These are phyloP conservation scores for Reticulitermes lucifugus DNA, from an alignment of 2,888 invertebrate genomes.

Conservation along the genomic window DNA sequence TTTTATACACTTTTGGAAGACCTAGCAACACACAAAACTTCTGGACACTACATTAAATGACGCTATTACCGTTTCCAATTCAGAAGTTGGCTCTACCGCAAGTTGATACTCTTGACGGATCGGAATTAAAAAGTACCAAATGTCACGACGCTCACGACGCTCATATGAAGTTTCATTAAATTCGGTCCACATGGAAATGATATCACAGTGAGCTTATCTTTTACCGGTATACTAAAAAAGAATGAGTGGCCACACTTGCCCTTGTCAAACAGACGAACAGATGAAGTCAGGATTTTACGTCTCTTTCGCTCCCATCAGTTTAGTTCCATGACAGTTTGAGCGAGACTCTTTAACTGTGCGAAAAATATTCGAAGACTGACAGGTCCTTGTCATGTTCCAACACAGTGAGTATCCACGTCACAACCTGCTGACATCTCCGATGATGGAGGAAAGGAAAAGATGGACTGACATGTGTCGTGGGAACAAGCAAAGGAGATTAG, in stretches of 20 bases:
- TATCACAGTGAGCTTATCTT: no score
- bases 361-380: slow-evolving; percentile 50
- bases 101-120: no score
- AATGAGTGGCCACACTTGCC: background rate
- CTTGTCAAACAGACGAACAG: slow-evolving; percentile 36
- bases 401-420: slow-evolving; percentile 38
- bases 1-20: no score
- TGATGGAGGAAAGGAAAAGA: slow-evolving; percentile 38
- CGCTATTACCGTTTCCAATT: no score
- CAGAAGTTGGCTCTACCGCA: no score
- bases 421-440: slow-evolving; percentile 38
- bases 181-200: no score
- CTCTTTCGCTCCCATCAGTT: slow-evolving; percentile 47
- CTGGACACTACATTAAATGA: no score
- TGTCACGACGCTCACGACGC: no score
- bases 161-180: no score
- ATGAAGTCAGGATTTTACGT: slow-evolving; percentile 14
- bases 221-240: background rate
- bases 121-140: no score
- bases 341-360: slow-evolving; percentile 51
- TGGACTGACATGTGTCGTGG: slow-evolving; percentile 42
- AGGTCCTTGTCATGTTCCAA: slow-evolving; percentile 39
- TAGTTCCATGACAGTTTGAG: slow-evolving; percentile 50
- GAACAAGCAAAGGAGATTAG: slow-evolving; percentile 37
- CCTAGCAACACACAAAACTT: no score